phyloP scores from a whole-genome alignment of 64 coral and sea anemone genomes.

The Montipora capricornis region DNA sequence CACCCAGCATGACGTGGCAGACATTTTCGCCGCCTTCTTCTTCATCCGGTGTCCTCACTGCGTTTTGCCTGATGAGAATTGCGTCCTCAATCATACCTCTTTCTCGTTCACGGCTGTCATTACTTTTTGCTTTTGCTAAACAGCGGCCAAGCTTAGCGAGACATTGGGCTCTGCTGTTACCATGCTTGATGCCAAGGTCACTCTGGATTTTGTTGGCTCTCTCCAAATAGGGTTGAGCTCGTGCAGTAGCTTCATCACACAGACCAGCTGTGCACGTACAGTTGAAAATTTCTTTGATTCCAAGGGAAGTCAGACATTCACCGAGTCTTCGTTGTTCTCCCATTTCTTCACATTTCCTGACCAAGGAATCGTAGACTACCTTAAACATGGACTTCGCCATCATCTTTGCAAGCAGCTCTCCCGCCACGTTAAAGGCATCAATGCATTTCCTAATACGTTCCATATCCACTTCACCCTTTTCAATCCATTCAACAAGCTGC shows the following conservation, averaged over 20 bases:
- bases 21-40: neutral
- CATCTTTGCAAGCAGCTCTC: neutral
- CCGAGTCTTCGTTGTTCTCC: constrained; percentile 12
- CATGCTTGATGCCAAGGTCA: neutral
- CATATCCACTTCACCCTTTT: rapidly evolving
- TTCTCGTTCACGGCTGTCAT: neutral
- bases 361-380: neutral
- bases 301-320: constrained; percentile 58
- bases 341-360: constrained; percentile 1
- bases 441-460: no score
- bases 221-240: constrained; percentile 29
- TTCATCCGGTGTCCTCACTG: neutral
- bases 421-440: no score
- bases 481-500: no score
- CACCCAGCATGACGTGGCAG: constrained; percentile 49
- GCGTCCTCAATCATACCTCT: neutral
- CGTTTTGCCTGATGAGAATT: neutral
- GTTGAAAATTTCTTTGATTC: constrained; percentile 41
- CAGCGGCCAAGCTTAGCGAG: constrained; percentile 59
- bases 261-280: neutral
- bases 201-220: constrained; percentile 30
- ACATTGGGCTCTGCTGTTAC: constrained; percentile 35
- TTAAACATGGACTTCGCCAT: constrained; percentile 21
- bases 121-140: neutral
- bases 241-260: neutral